phyloP scores from a whole-genome alignment of 2,888 invertebrate genomes.

The Venusia cambrica region DNA sequence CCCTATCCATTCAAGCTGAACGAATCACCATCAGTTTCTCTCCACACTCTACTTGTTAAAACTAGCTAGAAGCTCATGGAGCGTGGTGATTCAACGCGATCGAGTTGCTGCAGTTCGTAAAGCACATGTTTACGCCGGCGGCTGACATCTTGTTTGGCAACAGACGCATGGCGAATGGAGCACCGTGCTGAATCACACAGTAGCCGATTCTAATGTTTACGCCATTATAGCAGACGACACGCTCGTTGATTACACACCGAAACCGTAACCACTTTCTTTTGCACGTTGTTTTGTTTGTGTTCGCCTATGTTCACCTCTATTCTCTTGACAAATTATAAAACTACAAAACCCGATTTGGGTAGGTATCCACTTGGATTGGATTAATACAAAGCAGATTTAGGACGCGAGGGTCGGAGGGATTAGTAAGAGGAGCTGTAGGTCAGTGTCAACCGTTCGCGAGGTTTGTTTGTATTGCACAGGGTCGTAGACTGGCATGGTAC shows the following conservation, averaged over 20 bases:
- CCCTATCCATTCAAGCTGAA: constrained; percentile 76
- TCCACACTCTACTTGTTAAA: constrained; percentile 65
- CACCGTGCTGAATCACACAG: constrained; percentile 67
- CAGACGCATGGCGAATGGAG: constrained; percentile 50
- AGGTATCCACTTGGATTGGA: too few relatives aligned
- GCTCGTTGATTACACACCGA: constrained; percentile 52
- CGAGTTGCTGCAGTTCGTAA: constrained; percentile 23
- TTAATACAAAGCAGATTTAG: constrained; percentile 8
- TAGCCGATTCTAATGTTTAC: constrained; percentile 54
- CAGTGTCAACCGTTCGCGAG: constrained; percentile 58
- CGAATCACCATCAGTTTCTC: constrained; percentile 66
- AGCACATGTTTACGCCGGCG: constrained; percentile 34
- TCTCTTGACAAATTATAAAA: constrained; percentile 1
- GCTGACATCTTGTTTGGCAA: constrained; percentile 49
- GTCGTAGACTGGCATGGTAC: constrained; percentile 45
- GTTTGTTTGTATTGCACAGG: constrained; percentile 70
- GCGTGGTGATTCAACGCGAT: constrained; percentile 31
- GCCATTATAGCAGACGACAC: constrained; percentile 60
- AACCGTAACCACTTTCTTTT: constrained; percentile 70
- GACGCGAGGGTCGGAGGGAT: constrained; percentile 33
- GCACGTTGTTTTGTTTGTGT: constrained; percentile 63
- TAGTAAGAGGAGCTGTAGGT: constrained; percentile 45
- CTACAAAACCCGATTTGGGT: neutral
- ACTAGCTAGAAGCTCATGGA: constrained; percentile 40
- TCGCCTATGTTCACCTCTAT: constrained; percentile 20